Conservation (phyloP, 2,888 invertebrate genomes). For the Danaus chrysippus region DNA sequence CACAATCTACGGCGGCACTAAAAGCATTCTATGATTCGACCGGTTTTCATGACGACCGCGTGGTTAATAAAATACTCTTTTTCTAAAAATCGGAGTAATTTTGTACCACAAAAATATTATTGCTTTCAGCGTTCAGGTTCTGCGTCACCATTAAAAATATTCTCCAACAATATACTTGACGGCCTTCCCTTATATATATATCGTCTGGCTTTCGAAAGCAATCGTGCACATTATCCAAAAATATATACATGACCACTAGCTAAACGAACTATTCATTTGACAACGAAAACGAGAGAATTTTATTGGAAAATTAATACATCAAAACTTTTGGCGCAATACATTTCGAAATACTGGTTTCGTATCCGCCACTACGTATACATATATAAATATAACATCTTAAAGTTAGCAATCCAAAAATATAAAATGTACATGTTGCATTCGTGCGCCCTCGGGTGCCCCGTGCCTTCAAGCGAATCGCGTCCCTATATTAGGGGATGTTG, state of each 20-base stretch:
- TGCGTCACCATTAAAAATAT: slow-evolving; percentile 68
- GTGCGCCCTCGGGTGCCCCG: slow-evolving; percentile 68
- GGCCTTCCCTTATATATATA: slow-evolving; percentile 41
- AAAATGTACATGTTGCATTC: slow-evolving; percentile 77
- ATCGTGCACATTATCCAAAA: slow-evolving; percentile 75
- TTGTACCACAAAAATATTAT: slow-evolving; percentile 74
- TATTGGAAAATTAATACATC: slow-evolving; percentile 76
- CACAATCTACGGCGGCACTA: slow-evolving; percentile 59
- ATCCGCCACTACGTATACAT: slow-evolving; percentile 78
- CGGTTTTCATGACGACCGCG: slow-evolving; percentile 60
- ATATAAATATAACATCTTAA: slow-evolving; percentile 80
- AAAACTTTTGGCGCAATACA: slow-evolving; percentile 78
- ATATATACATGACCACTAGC: slow-evolving; percentile 78
- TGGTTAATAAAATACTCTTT: slow-evolving; percentile 71
- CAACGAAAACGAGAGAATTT: slow-evolving; percentile 60
- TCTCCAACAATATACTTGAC: slow-evolving; percentile 39
- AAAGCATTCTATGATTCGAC: slow-evolving; percentile 59
- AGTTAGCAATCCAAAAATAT: slow-evolving; percentile 80
- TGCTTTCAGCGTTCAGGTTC: slow-evolving; percentile 63
- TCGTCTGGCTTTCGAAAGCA: slow-evolving; percentile 64
- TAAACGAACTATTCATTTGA: slow-evolving; percentile 68
- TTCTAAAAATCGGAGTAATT: slow-evolving; percentile 57
- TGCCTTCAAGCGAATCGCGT: slow-evolving; percentile 53
- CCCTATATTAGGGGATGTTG: slow-evolving; percentile 40
- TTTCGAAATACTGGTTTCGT: slow-evolving; percentile 74